Conservation (phyloP, 2,888 invertebrate genomes). For the Alsophila aescularia region DNA sequence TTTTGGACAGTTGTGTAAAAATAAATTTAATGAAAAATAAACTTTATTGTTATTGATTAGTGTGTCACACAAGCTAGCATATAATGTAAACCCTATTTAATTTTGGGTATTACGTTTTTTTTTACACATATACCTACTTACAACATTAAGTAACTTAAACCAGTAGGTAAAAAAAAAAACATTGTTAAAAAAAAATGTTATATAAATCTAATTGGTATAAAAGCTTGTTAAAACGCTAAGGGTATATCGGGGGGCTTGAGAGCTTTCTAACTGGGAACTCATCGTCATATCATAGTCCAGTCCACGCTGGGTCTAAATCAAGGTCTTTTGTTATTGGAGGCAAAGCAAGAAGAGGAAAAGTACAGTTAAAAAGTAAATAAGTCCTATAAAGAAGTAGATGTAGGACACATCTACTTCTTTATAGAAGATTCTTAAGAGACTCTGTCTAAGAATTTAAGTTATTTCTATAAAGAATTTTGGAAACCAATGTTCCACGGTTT, state of each 20-base stretch:
- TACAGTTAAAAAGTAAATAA: background rate
- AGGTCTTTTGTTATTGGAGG: slow-evolving; percentile 10
- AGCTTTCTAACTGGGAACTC: slow-evolving; percentile 45
- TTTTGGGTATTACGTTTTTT: too few relatives aligned
- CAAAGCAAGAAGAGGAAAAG: slow-evolving; percentile 6
- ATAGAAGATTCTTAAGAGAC: too few relatives aligned
- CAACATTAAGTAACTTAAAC: too few relatives aligned
- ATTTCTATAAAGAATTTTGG: too few relatives aligned
- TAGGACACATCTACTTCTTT: background rate
- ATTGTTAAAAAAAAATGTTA: background rate
- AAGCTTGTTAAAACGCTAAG: slow-evolving; percentile 33
- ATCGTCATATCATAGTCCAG: slow-evolving; percentile 29
- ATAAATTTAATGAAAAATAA: too few relatives aligned
- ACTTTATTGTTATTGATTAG: too few relatives aligned
- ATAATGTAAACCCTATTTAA: too few relatives aligned
- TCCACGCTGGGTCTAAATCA: slow-evolving; percentile 11
- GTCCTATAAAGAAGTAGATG: background rate
- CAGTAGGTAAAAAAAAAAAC: background rate
- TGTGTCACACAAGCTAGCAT: too few relatives aligned
- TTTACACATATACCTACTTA: too few relatives aligned
- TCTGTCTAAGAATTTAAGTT: too few relatives aligned
- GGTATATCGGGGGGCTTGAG: slow-evolving; percentile 33
- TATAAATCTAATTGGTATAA: background rate
- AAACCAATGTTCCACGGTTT: too few relatives aligned
- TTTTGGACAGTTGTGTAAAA: too few relatives aligned